Evolutionary conservation across 2,797 vertebrate genomes (phyloP).

Genomic region (Tangara arthus): DNA sequence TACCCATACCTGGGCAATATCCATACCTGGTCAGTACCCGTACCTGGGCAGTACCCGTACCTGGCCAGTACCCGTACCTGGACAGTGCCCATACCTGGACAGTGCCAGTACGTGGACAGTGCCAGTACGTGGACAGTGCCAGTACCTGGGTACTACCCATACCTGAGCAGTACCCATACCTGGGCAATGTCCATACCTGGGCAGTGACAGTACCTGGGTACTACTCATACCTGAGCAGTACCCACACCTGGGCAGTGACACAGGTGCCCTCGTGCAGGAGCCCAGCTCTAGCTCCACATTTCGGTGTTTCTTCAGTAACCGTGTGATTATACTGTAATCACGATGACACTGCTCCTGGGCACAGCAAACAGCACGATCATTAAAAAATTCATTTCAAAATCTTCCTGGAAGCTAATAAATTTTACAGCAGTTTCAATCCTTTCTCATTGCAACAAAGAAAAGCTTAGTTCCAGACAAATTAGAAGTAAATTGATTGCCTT

Average conservation of each 20-base stretch:
- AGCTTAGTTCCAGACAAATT: slow-evolving; percentile 84
- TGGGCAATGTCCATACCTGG: accelerated
- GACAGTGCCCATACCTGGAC: too few species aligned
- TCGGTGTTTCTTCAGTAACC: slow-evolving; percentile 24
- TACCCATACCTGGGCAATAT: neutral
- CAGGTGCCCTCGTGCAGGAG: neutral
- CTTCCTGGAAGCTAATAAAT: slow-evolving; percentile 88
- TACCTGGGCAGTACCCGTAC: neutral
- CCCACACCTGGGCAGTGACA: accelerated
- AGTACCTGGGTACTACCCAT: accelerated
- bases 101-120: neutral
- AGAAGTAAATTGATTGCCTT: slow-evolving; percentile 86
- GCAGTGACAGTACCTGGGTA: accelerated
- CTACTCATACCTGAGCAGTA: accelerated
- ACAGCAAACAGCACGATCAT: slow-evolving; percentile 82
- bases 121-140: too few species aligned
- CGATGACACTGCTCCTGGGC: slow-evolving; percentile 72
- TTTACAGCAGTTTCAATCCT: slow-evolving; percentile 88
- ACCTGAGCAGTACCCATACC: neutral
- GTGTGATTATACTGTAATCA: slow-evolving; percentile 66
- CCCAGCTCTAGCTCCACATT: slow-evolving; percentile 11
- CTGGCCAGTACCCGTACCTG: too few species aligned
- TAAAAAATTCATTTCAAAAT: slow-evolving; percentile 87
- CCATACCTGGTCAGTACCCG: accelerated
- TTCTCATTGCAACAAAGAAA: slow-evolving; percentile 79